Base-by-base conservation (phyloP, 2,113 vertebrate species). In the Ancistrus triradiatus region DNA sequence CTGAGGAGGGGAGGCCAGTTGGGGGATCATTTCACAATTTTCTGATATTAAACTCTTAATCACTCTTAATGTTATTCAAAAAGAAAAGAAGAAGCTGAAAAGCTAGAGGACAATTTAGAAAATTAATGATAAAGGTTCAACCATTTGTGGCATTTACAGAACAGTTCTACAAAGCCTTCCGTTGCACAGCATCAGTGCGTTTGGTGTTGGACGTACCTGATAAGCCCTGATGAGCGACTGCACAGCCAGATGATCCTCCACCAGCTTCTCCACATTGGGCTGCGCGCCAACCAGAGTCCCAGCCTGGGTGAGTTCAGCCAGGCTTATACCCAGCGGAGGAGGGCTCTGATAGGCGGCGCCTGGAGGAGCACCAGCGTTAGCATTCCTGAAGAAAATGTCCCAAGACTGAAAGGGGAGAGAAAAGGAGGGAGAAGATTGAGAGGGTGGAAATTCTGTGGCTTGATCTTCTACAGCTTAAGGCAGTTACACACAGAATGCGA, bases 361-460 rank as follows among this genome's bases (percentile, higher is more conserved):
- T 0, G 96, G 96, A 28, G 91, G 89, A 18, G 94, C 95, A 15
- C 96, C 96, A 0, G 94, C 94, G 2, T 95, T 97, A 58, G 95
- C 95, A 0, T 98, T 98, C 56, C 95, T 91, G 73, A 99, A 99
- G 84, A 98, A 99, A 80, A 99, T 91, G 69, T 98, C 96, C 96
- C 96, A 99, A 6, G 96, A 99, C 96, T 99, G 76, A 64, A 77
- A 37, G 7, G 19, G 13, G 33, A 11, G 13, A 28, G 52, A 28
- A 24, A 38, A 22, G 51, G 3, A 38, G 8, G 56, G 21, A 60
- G 18, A 55, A 57, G 7, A 4, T 7, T 14, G 49, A 35, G 27
- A 24, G 37, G 3, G 21, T 14, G 6, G 19, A 4, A n/a, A 22
- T 7, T 49, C 37, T 40, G 7, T 13, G n/a, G n/a, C n/a, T n/a